These are phyloP conservation scores for Taenaris catops DNA, from an alignment of 2,888 invertebrate species.

Conservation along the genomic window DNA sequence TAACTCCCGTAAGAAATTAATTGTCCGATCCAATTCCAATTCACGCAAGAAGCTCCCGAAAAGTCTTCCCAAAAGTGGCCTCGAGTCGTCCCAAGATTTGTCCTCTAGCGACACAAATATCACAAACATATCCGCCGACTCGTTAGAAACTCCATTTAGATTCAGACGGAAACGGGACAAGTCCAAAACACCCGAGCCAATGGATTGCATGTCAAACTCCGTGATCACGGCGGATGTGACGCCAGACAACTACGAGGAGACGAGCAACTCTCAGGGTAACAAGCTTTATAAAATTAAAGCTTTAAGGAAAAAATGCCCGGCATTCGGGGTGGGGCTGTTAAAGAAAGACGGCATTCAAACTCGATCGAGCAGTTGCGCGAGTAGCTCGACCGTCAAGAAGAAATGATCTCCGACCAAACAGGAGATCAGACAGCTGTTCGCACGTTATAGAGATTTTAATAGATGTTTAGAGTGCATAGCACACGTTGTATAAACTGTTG, in stretches of 20 bases:
- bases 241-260: conserved; percentile 65
- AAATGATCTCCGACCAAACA: conserved; percentile 62
- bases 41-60: conserved; percentile 66
- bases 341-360: conserved; percentile 72
- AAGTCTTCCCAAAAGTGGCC: conserved; percentile 42
- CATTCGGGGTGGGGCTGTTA: conserved; percentile 55
- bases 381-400: conserved; percentile 64
- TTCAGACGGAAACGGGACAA: conserved; percentile 70
- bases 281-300: conserved; percentile 74
- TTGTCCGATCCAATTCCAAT: conserved; percentile 62
- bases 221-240: conserved; percentile 65
- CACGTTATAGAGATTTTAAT: conserved; percentile 35
- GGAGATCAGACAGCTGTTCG: conserved; percentile 31
- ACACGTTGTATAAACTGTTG: conserved; percentile 35
- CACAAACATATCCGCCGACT: conserved; percentile 69
- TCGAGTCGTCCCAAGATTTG: conserved; percentile 60
- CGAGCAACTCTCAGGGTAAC: conserved; percentile 69
- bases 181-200: conserved; percentile 66
- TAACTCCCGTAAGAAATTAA: conserved; percentile 58
- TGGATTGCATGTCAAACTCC: conserved; percentile 64
- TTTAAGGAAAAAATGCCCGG: conserved; percentile 63
- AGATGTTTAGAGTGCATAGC: conserved; percentile 45
- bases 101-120: conserved; percentile 74
- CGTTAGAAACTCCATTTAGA: conserved; percentile 63
- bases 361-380: conserved; percentile 64